phyloP scores from a whole-genome alignment of 2,113 vertebrate genomes.

The Chionodraco myersi region DNA sequence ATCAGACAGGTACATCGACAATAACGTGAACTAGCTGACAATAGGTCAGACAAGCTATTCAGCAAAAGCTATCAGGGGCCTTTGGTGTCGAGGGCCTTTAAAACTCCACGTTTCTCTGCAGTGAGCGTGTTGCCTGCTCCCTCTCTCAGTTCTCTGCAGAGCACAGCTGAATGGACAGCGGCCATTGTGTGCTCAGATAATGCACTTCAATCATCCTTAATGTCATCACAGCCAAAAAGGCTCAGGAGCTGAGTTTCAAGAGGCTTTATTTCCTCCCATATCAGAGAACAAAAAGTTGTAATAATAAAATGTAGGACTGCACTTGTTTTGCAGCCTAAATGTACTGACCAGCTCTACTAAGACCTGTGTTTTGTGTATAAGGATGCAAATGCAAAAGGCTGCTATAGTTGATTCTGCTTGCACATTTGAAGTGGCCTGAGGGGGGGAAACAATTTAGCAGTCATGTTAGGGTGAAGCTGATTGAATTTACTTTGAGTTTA shows the following conservation, averaged over 20 bases:
- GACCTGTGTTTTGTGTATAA: conserved; percentile 13
- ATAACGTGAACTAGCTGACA: conserved; percentile 62
- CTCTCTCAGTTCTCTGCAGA: conserved; percentile 61
- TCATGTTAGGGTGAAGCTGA: conserved; percentile 51
- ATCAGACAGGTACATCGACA: conserved; percentile 77
- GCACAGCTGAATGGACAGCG: conserved; percentile 74
- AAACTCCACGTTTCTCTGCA: conserved; percentile 65
- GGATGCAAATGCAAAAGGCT: conserved; percentile 6
- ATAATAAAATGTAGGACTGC: conserved; percentile 45
- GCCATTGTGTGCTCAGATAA: conserved; percentile 80
- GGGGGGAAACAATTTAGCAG: conserved; percentile 42
- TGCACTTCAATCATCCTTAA: conserved; percentile 83
- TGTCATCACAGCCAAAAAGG: conserved; percentile 72
- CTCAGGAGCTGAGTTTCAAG: conserved; percentile 44
- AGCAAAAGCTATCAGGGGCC: conserved; percentile 64
- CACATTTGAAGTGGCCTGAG: conserved; percentile 6
- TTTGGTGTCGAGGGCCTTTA: conserved; percentile 65
- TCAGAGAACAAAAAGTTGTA: conserved; percentile 43
- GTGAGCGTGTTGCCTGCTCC: conserved; percentile 52
- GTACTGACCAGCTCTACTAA: conserved; percentile 27
- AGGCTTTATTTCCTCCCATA: conserved; percentile 50
- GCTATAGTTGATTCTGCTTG: conserved; percentile 26
- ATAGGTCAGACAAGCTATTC: conserved; percentile 77
- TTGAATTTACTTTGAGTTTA: conserved; percentile 53
- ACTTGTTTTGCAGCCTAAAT: conserved; percentile 49